Base-by-base conservation (phyloP, 2,113 vertebrate species). In the Mungos mungo region DNA sequence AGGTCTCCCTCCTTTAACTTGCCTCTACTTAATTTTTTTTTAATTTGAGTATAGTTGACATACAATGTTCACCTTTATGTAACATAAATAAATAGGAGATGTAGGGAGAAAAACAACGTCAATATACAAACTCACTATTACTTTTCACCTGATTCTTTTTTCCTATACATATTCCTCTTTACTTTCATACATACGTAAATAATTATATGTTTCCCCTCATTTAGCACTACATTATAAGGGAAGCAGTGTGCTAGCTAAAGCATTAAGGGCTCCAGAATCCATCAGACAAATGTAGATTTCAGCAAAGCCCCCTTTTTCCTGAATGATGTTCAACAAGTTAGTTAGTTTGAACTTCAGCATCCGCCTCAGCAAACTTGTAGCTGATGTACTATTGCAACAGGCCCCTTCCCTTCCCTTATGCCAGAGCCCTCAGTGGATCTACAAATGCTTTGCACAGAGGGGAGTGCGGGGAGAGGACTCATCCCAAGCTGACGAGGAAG, bases 401-500 rank as follows among this genome's bases (percentile, higher is more conserved):
- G 6, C 60, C 68, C 38, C 74, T 23, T 69, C 68, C 19, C 76
- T 72, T 60, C 47, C 57, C 35, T 85, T 52, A 35, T 0, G 16
- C 41, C 65, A 19, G 12, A 85, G 19, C 35, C 80, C 7, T 90
- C 69, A 71, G 41, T 31, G 66, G 74, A 45, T 52, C 60, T 91
- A 66, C 23, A 52, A 45, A 96, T 25, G 35, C 57, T 90, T 63
- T 60, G 63, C 81, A 66, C 66, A 71, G 47, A 77, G 21, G 45
- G 10, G 93, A 10, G 0, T n/a, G 9, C 45, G 23, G 1, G 12
- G 50, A 83, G n/a, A 90, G 27, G 38, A 54, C 52, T 95, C 31
- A 90, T 16, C 81, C 79, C 91, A 66, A 96, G 38, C 50, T 52
- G 69, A 50, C 52, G 52, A 86, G 47, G 57, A 90, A 95, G 71